phyloP scores from a whole-genome alignment of 2,888 invertebrate genomes.

The Diplolepis rosae region DNA sequence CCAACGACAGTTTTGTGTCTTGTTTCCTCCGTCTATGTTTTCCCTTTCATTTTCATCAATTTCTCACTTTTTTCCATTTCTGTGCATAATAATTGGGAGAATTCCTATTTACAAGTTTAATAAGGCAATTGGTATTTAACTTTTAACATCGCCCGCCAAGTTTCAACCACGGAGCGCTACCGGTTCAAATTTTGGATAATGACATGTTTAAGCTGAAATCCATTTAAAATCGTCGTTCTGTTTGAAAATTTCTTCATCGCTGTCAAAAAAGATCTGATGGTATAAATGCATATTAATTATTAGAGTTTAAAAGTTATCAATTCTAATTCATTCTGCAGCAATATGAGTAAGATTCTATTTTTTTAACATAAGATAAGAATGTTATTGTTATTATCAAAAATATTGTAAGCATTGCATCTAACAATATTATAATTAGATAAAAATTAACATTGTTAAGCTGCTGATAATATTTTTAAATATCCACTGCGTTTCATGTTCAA shows the following conservation, averaged over 20 bases:
- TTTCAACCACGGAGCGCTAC: not conserved
- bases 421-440: too few species aligned
- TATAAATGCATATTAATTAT: too few species aligned
- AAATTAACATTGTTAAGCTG: too few species aligned
- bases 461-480: too few species aligned
- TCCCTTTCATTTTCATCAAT: not conserved
- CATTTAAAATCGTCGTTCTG: not conserved
- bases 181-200: not conserved
- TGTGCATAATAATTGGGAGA: not conserved
- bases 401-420: too few species aligned
- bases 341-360: too few species aligned
- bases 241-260: not conserved
- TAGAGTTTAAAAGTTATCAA: too few species aligned
- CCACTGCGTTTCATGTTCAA: too few species aligned
- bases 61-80: not conserved
- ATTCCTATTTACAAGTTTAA: not conserved
- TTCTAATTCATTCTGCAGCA: too few species aligned
- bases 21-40: not conserved
- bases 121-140: not conserved
- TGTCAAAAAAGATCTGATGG: not conserved
- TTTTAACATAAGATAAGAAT: too few species aligned
- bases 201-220: not conserved
- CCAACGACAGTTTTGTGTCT: slow-evolving; percentile 36
- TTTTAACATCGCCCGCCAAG: too few species aligned
- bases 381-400: too few species aligned